Conservation (phyloP, 2,797 vertebrate genomes). For the Cygnus olor region DNA sequence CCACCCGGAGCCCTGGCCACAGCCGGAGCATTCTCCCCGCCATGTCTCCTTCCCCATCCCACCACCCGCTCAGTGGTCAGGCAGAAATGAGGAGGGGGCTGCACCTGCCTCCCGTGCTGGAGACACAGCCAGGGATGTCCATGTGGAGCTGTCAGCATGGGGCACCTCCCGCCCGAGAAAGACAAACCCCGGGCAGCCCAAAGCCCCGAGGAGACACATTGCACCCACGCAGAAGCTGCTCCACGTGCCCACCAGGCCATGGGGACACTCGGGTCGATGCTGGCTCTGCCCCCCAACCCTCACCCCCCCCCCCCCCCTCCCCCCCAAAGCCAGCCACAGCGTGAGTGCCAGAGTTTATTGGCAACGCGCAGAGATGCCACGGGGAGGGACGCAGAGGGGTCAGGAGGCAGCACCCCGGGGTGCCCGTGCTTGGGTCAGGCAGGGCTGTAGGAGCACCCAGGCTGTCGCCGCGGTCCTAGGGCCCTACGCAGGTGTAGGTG, state of each 20-base stretch:
- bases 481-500: conserved; percentile 32
- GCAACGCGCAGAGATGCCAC: not conserved
- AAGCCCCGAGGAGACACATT: not conserved
- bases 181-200: not conserved
- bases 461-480: not conserved
- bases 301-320: too few relatives aligned
- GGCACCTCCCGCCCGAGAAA: not conserved
- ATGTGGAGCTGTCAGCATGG: not conserved
- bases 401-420: not conserved
- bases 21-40: accelerated
- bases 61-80: accelerated
- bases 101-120: not conserved
- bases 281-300: not conserved
- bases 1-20: accelerated
- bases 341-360: conserved; percentile 15
- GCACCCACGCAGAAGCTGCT: not conserved
- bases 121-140: not conserved
- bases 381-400: not conserved
- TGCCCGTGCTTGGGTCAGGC: accelerated
- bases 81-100: not conserved
- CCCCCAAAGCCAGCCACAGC: not conserved
- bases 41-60: too few relatives aligned
- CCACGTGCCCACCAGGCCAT: accelerated
- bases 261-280: accelerated
- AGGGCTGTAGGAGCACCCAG: not conserved